Conservation (phyloP, 2,797 vertebrate genomes). For the Notolepis coatsorum region DNA sequence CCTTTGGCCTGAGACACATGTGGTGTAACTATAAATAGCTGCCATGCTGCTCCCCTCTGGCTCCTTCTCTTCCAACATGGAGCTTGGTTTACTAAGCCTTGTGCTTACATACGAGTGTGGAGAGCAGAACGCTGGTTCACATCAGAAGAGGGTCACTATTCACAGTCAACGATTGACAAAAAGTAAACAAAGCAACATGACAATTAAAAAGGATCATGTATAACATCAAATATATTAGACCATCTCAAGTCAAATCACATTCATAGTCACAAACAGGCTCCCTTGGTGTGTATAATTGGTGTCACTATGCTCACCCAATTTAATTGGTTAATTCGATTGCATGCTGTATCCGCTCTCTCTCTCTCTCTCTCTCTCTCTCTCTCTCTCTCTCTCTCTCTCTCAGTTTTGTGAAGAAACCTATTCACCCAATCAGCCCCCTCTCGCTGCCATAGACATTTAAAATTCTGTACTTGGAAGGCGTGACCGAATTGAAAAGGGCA, state of each 20-base stretch:
- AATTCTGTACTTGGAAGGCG: conserved; percentile 55
- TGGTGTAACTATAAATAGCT: conserved; percentile 76
- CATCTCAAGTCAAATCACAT: too few relatives aligned
- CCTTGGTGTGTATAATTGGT: too few relatives aligned
- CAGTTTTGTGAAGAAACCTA: conserved; percentile 12
- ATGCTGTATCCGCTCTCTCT: not conserved
- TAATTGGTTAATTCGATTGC: too few relatives aligned
- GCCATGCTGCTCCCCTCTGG: conserved; percentile 9
- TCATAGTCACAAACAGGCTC: not conserved
- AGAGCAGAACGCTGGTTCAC: too few relatives aligned
- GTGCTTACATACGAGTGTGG: too few relatives aligned
- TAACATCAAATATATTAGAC: not conserved
- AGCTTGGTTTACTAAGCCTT: not conserved
- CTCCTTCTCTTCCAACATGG: not conserved
- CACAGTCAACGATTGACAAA: too few relatives aligned
- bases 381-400: not conserved
- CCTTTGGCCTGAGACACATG: conserved; percentile 49
- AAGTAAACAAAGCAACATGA: too few relatives aligned
- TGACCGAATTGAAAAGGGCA: conserved; percentile 69
- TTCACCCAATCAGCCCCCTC: conserved; percentile 43
- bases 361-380: not conserved
- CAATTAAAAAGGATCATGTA: too few relatives aligned
- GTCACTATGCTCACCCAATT: not conserved
- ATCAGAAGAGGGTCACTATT: too few relatives aligned
- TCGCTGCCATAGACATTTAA: conserved; percentile 77